Base-by-base conservation (phyloP, 2,888 invertebrate species). In the Luperina testacea region DNA sequence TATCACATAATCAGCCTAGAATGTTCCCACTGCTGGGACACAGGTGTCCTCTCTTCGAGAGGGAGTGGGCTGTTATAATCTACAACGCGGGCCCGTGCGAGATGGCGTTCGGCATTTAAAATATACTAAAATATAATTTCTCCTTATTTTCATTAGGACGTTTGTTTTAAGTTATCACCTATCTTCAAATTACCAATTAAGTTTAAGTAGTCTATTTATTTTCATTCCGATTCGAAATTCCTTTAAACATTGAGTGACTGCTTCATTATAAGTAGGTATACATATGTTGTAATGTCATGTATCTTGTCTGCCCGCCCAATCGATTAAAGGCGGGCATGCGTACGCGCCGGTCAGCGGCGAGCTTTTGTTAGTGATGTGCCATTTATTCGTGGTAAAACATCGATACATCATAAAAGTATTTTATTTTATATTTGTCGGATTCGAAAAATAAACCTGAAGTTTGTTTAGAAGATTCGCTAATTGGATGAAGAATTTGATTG, bases 281-380 rank as follows among this genome's bases (percentile, higher is more conserved):
- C n/a, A n/a, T n/a, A 82, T 84, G 67, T 83, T 84, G 81, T 82
- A 85, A 78, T 77, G 74, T 77, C 85, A 82, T 88, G 81, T 80
- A 83, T 86, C 84, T 84, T 82, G 81, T 80, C 82, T 87, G 83
- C 83, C 91, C 92, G 89, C 91, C 91, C 93, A 90, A 91, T 92
- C 91, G 89, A 92, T 93, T 92, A 91, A 72, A 84, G 72, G 80
- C 85, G 83, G 81, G 80, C 79, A 81, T 88, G 89, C 89, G 88
- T 83, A 82, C 78, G 85, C 88, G 87, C 80, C 74, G 88, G 84
- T 64, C 85, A 84, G 89, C 90, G 90, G 90, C 81, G 83, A 89
- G 90, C 90, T 91, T 93, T 91, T 90, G 77, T 82, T 92, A 93
- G 91, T 88, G 91, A 71, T 87, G 92, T 67, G 27, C 72, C 67